Conservation (phyloP, 2,797 vertebrate species). For the Premnoplex brunnescens region DNA sequence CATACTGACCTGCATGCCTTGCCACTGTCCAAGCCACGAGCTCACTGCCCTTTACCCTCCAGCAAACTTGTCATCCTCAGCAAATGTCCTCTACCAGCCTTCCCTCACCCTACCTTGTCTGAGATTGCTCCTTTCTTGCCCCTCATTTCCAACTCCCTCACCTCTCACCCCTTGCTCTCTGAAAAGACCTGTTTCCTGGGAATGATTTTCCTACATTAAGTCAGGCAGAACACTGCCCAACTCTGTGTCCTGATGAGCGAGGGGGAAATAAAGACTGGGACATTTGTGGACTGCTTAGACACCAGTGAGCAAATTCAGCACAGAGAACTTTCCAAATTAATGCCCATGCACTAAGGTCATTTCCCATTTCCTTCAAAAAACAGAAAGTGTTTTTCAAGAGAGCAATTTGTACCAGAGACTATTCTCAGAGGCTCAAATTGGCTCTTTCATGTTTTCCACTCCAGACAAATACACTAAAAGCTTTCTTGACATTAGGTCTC, state of each 20-base stretch:
- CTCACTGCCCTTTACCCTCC: not conserved
- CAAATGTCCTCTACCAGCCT: not conserved
- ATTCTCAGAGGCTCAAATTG: conserved; percentile 18
- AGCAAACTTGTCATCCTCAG: not conserved
- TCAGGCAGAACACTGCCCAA: not conserved
- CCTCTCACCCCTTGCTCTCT: not conserved
- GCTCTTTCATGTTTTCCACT: conserved; percentile 11
- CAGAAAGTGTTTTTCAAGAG: conserved; percentile 8
- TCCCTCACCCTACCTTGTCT: not conserved
- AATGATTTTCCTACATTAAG: not conserved
- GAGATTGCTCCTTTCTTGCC: not conserved
- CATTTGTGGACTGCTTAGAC: not conserved
- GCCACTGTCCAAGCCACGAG: not conserved
- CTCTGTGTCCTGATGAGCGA: not conserved
- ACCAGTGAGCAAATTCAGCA: not conserved
- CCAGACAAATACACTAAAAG: not conserved
- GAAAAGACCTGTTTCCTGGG: not conserved
- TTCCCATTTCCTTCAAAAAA: conserved; percentile 49
- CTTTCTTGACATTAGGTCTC: not conserved
- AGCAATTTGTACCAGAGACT: conserved; percentile 2
- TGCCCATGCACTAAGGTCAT: conserved; percentile 1
- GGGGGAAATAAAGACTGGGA: not conserved
- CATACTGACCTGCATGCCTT: not conserved
- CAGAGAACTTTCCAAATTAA: conserved; percentile 43
- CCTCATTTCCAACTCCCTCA: not conserved